A percentile compares a stretch with the other conserved stretches of the same genome.
phyloP scores from a whole-genome alignment of 2,888 invertebrate species.

The Melanophora roralis region DNA sequence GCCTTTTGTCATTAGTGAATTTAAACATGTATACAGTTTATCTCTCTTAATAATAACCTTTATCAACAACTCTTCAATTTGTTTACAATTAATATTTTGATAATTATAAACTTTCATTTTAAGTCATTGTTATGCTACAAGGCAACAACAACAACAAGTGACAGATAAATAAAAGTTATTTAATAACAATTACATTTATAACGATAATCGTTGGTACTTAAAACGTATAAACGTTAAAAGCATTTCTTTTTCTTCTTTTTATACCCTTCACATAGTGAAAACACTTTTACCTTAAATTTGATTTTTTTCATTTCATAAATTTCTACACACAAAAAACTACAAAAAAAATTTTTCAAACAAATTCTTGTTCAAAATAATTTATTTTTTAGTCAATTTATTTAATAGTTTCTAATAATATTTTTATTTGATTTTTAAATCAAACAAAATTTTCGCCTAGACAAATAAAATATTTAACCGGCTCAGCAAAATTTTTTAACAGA shows the following conservation, averaged over 20 bases:
- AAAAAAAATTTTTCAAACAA: too few species aligned
- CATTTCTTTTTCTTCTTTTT: conserved; percentile 38
- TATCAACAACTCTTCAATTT: neutral
- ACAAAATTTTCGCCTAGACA: too few species aligned
- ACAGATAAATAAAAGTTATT: conserved; percentile 1
- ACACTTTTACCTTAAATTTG: too few species aligned
- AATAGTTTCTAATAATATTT: too few species aligned
- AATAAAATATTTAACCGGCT: too few species aligned
- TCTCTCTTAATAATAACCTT: conserved; percentile 5
- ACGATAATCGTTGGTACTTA: conserved; percentile 2
- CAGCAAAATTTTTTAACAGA: too few species aligned
- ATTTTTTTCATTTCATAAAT: too few species aligned
- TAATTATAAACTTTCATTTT: conserved; percentile 22
- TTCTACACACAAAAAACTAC: too few species aligned
- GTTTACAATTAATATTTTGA: conserved; percentile 15
- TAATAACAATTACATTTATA: neutral
- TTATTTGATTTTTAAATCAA: too few species aligned
- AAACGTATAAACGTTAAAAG: conserved; percentile 41
- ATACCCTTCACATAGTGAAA: too few species aligned
- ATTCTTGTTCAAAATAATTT: too few species aligned
- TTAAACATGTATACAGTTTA: conserved; percentile 19
- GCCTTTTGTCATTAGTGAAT: conserved; percentile 27
- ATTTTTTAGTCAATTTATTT: too few species aligned
- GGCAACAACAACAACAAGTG: neutral
- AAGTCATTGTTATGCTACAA: neutral